Evolutionary conservation across 2,888 invertebrate species (phyloP), one percentile per base, ranked within the genome.

Genomic region (Drosophila lutescens): DNA sequence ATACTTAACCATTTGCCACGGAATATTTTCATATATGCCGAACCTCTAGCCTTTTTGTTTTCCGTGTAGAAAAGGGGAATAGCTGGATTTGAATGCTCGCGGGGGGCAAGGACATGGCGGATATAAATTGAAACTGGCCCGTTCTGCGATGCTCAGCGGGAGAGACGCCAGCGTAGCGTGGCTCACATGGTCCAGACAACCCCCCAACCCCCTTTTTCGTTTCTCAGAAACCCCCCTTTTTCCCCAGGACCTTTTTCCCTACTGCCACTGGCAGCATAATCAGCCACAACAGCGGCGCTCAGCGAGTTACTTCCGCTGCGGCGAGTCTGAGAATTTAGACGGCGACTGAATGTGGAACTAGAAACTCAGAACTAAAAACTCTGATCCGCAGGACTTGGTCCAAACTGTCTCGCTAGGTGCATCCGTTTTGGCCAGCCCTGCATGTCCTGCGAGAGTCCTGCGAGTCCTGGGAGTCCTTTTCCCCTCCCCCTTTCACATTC

Each of bases 301-400:
- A 88, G 87, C 84, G 80, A 89, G 89, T 88, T 85, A 86, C 85
- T 89, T 90, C 90, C 90, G 89, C 89, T 90, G 89, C 89, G 89
- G 80, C 84, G 83, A 88, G 80, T 87, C 74, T 56, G 62, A 60
- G 62, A 70, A 9, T 63, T 63, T 40, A 40, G 58, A 58, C 58
- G 30, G 58, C 38, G 58, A 53, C 59, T 53, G 15, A 32, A 47
- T n/a, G 26, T 46, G 23, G 44, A 44, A 30, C 26, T 30, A 30
- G n/a, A 47, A 47, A 8, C 40, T 2, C 8, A 6, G 15, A 8
- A 6, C 32, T 26, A 26, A 30, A 30, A 30, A 13, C 44, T 44
- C n/a, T 8, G 57, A 49, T 41, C 32, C 56, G 51, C 61, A 53
- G 40, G 60, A 36, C 44, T 50, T 60, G 50, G 51, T 61, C 62